Conservation (phyloP, 1,140 invertebrate genomes). For the Oryctes rhinoceros region DNA sequence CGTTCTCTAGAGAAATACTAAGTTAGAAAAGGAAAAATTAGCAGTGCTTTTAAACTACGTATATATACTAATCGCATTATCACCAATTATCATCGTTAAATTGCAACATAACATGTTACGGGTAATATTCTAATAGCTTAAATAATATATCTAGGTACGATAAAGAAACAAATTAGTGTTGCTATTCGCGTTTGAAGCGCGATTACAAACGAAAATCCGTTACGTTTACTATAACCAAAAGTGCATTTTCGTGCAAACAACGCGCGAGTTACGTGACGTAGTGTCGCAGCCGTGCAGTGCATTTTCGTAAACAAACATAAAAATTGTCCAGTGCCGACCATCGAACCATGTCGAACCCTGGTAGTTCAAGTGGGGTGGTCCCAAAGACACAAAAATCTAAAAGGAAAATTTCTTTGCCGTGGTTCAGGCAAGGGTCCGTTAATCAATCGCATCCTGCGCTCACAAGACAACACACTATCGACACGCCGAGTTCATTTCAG, state of each 20-base stretch:
- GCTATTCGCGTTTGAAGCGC: slow-evolving; percentile 13
- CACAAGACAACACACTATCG: slow-evolving; percentile 87
- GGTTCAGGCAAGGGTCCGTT: slow-evolving; percentile 84
- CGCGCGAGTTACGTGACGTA: slow-evolving; percentile 19
- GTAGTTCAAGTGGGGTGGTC: slow-evolving; percentile 61
- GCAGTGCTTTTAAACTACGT: slow-evolving; percentile 34
- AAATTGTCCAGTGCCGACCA: slow-evolving; percentile 4
- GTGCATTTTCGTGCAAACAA: not conserved
- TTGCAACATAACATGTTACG: slow-evolving; percentile 19
- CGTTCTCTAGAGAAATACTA: not conserved
- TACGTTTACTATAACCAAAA: not conserved
- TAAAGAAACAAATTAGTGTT: slow-evolving; percentile 4
- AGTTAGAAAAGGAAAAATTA: slow-evolving; percentile 29
- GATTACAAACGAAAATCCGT: slow-evolving; percentile 11
- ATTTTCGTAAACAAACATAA: slow-evolving; percentile 26
- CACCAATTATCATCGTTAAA: slow-evolving; percentile 27
- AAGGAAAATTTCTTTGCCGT: slow-evolving; percentile 87
- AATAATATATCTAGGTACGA: slow-evolving; percentile 20
- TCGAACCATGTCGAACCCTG: slow-evolving; percentile 51
- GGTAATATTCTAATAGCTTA: slow-evolving; percentile 40
- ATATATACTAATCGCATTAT: slow-evolving; percentile 12
- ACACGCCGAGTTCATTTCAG: slow-evolving; percentile 84
- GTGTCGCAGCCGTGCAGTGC: slow-evolving; percentile 23
- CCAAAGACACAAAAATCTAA: slow-evolving; percentile 72
- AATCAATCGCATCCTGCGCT: slow-evolving; percentile 74